These are phyloP conservation scores for Rhizomys pruinosus DNA, from an alignment of 2,113 vertebrate species.

Conservation along the genomic window DNA sequence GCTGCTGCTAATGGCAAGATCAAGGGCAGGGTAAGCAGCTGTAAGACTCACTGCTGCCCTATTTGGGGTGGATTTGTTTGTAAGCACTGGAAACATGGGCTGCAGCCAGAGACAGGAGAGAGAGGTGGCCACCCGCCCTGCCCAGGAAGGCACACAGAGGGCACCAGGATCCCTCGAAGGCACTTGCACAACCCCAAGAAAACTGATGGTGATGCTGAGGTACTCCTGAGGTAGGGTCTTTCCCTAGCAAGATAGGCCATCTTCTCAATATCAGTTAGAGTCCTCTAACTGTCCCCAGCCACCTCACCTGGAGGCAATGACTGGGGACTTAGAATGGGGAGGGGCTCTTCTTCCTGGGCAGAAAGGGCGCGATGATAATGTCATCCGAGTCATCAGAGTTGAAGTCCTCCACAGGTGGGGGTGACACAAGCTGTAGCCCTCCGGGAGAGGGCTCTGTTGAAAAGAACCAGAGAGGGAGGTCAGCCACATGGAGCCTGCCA, in stretches of 20 bases:
- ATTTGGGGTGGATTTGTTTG: rapidly evolving
- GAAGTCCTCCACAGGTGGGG: constrained; percentile 62
- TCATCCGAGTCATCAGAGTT: constrained; percentile 93
- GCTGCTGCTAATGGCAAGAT: not conserved
- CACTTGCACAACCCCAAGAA: not conserved
- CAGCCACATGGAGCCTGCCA: not conserved
- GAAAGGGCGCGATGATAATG: constrained; percentile 85
- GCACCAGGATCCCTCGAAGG: not conserved
- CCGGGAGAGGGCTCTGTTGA: constrained; percentile 73
- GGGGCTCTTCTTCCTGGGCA: constrained; percentile 82
- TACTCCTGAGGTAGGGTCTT: not conserved
- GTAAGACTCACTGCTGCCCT: not conserved
- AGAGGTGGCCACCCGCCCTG: not conserved
- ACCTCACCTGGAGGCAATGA: not conserved
- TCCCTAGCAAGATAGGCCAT: not conserved
- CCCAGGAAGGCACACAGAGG: not conserved
- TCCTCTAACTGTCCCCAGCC: not conserved
- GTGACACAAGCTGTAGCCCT: not conserved
- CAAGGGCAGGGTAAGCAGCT: not conserved
- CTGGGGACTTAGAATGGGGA: not conserved
- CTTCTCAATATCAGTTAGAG: not conserved
- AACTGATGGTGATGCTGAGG: rapidly evolving
- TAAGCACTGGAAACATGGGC: not conserved
- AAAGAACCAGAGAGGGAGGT: constrained; percentile 65
- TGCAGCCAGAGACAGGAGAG: not conserved